phyloP scores from a whole-genome alignment of 2,797 vertebrate species.

The Propithecus deckenii region DNA sequence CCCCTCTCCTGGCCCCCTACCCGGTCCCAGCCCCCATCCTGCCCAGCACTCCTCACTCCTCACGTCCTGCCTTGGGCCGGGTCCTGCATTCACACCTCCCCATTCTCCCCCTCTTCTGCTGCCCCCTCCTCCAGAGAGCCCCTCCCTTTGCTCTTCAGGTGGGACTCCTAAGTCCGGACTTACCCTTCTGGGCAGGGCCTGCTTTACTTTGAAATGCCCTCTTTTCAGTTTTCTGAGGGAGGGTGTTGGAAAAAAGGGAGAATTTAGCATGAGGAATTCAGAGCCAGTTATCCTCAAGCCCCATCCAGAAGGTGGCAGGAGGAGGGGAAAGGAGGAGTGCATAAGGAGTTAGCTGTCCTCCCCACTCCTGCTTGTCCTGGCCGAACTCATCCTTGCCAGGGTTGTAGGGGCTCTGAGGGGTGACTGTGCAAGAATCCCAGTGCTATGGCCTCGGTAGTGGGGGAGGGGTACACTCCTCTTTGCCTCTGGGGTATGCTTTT shows the following conservation, averaged over 20 bases:
- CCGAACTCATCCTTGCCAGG: constrained; percentile 44
- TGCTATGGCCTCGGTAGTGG: not conserved
- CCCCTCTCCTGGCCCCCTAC: constrained; percentile 75
- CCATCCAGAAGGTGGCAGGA: constrained; percentile 60
- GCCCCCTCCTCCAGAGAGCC: not conserved
- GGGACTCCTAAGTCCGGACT: constrained; percentile 47
- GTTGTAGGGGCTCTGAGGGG: constrained; percentile 7
- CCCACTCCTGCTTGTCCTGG: not conserved
- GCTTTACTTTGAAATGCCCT: constrained; percentile 61
- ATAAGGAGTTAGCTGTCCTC: not conserved
- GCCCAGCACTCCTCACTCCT: constrained; percentile 42
- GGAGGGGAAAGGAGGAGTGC: not conserved
- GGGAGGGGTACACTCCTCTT: not conserved
- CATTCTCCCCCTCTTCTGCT: not conserved
- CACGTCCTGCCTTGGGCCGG: not conserved
- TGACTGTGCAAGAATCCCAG: not conserved
- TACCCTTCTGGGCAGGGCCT: constrained; percentile 26
- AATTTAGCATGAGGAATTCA: constrained; percentile 60
- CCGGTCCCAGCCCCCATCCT: constrained; percentile 75
- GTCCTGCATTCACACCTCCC: constrained; percentile 64
- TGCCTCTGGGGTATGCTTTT: constrained; percentile 41
- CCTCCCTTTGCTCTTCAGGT: constrained; percentile 61
- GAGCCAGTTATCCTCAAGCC: constrained; percentile 26
- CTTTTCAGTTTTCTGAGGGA: constrained; percentile 43
- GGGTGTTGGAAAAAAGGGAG: constrained; percentile 56